Conservation (phyloP, 2,113 vertebrate species). For the Tragelaphus strepsiceros region DNA sequence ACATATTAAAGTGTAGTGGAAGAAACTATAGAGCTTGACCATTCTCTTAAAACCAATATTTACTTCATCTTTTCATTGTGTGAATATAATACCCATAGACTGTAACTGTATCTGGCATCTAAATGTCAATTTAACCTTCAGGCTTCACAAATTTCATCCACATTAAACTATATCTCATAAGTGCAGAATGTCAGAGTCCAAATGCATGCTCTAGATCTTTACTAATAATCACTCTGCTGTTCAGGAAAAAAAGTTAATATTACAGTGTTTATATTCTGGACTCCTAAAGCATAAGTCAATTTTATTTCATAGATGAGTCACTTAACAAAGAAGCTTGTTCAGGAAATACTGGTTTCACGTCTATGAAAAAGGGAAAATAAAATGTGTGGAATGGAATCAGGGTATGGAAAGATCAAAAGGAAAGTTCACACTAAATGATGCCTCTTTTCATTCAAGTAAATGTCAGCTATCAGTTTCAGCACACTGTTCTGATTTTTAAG, state of each 20-base stretch:
- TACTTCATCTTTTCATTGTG: neutral
- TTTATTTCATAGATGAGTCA: slow-evolving; percentile 31
- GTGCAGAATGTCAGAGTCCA: slow-evolving; percentile 21
- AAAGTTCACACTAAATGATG: slow-evolving; percentile 62
- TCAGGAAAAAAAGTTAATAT: neutral
- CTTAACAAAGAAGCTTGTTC: slow-evolving; percentile 11
- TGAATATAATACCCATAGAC: neutral
- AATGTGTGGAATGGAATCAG: slow-evolving; percentile 25
- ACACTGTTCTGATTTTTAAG: slow-evolving; percentile 39
- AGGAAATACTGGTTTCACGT: neutral
- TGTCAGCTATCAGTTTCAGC: slow-evolving; percentile 66
- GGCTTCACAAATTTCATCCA: slow-evolving; percentile 50
- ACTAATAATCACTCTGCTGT: neutral
- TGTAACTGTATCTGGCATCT: neutral
- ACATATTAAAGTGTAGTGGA: slow-evolving; percentile 51
- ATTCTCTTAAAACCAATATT: neutral
- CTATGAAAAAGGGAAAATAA: neutral
- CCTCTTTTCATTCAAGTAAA: slow-evolving; percentile 63
- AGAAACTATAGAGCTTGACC: slow-evolving; percentile 48
- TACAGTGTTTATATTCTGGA: slow-evolving; percentile 26
- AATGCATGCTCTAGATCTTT: slow-evolving; percentile 19
- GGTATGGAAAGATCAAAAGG: slow-evolving; percentile 51
- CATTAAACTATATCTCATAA: slow-evolving; percentile 24
- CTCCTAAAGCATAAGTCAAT: slow-evolving; percentile 16
- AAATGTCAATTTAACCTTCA: slow-evolving; percentile 48